A percentile compares a stretch with the other conserved stretches of the same genome.
Evolutionary conservation across 2,797 vertebrate species (phyloP).

Genomic region (Microtus obscurus): DNA sequence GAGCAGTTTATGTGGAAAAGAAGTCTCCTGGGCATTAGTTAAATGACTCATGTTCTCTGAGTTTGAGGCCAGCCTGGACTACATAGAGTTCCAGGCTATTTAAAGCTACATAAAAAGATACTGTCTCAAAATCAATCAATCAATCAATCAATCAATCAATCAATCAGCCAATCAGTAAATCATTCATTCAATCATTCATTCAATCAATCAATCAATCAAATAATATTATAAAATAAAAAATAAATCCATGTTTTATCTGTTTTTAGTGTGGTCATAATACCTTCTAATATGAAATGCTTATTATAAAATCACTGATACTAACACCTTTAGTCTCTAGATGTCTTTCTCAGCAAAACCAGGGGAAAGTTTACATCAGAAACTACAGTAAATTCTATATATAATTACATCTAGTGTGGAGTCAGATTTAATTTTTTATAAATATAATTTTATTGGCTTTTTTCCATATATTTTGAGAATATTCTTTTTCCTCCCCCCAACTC

Average conservation of each 20-base stretch:
- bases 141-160: too few species aligned
- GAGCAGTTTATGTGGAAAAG: constrained; percentile 16
- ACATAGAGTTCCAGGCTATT: neutral
- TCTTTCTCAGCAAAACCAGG: constrained; percentile 15
- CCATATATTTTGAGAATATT: neutral
- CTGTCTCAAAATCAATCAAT: neutral
- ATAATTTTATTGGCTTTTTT: neutral
- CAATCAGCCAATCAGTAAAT: neutral
- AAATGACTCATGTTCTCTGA: neutral
- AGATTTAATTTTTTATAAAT: neutral
- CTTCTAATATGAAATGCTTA: neutral
- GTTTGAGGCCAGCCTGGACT: neutral
- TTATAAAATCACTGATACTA: constrained; percentile 19
- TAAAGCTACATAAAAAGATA: neutral
- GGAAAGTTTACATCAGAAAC: neutral
- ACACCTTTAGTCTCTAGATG: constrained; percentile 20
- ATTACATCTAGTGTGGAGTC: neutral
- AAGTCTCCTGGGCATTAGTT: neutral
- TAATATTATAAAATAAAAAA: neutral
- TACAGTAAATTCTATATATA: neutral
- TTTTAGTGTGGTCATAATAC: constrained; percentile 10
- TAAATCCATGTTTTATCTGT: neutral
- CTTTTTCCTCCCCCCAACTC: too few species aligned
- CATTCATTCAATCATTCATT: too few species aligned
- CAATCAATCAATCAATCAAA: neutral